phyloP scores from a whole-genome alignment of 2,113 vertebrate species.

The Pongo pygmaeus region DNA sequence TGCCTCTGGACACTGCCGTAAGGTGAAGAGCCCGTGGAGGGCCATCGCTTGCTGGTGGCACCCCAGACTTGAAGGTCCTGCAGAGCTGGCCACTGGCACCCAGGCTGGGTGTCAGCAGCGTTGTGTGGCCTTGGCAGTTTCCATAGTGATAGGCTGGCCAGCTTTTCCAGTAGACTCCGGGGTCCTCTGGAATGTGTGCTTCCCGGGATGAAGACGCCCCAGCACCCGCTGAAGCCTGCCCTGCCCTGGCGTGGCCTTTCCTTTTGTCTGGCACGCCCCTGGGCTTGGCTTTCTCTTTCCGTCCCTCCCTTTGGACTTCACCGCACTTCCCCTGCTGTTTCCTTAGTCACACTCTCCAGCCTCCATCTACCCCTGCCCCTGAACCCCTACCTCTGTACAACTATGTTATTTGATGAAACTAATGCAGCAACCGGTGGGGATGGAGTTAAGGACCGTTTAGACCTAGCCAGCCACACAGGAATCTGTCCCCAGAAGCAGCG shows the following conservation, averaged over 20 bases:
- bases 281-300: neutral
- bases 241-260: neutral
- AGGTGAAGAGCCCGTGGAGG: neutral
- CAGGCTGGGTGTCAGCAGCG: neutral
- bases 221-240: neutral
- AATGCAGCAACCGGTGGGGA: neutral
- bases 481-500: neutral
- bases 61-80: neutral
- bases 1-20: neutral
- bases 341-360: neutral
- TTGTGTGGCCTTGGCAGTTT: neutral
- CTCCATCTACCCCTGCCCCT: neutral
- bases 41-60: neutral
- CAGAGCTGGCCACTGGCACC: neutral
- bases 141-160: neutral
- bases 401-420: neutral
- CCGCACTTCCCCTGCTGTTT: neutral
- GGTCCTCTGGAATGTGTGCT: neutral
- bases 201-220: neutral
- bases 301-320: neutral
- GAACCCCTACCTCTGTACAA: no score
- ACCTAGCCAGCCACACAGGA: neutral
- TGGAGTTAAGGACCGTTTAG: no score
- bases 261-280: neutral
- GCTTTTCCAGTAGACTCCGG: neutral